phyloP scores from a whole-genome alignment of 2,888 invertebrate genomes.

The Mycogona germanica region DNA sequence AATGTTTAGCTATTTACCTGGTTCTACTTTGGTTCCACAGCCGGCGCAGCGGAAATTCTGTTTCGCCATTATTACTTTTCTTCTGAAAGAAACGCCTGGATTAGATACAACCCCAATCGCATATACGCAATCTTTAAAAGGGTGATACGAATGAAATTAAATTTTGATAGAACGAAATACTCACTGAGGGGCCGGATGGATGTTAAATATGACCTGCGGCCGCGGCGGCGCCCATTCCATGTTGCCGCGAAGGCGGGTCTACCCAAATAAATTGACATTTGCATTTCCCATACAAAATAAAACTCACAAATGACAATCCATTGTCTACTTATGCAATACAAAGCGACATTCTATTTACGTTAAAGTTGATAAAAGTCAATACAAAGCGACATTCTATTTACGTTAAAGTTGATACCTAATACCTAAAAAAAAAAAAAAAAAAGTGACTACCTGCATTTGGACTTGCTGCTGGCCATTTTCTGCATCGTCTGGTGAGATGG shows the following conservation, averaged over 20 bases:
- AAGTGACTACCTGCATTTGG: slow-evolving; percentile 21
- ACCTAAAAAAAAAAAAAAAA: not conserved
- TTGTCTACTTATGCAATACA: no score
- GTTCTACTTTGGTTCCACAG: slow-evolving; percentile 66
- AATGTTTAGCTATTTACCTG: slow-evolving; percentile 28
- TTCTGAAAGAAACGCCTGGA: slow-evolving; percentile 36
- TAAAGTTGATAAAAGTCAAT: not conserved
- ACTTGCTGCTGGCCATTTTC: slow-evolving; percentile 35
- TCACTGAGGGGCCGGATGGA: slow-evolving; percentile 55
- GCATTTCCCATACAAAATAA: no score
- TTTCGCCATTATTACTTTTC: slow-evolving; percentile 47
- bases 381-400: not conserved
- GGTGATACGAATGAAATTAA: not conserved
- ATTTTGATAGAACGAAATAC: slow-evolving; percentile 23
- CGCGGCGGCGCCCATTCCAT: slow-evolving; percentile 73
- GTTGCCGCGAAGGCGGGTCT: slow-evolving; percentile 53
- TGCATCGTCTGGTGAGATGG: slow-evolving; percentile 51
- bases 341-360: not conserved
- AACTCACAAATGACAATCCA: no score
- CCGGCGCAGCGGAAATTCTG: slow-evolving; percentile 73
- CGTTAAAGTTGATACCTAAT: not conserved
- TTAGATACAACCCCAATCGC: not conserved
- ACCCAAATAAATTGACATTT: slow-evolving; percentile 22
- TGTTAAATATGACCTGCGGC: slow-evolving; percentile 66
- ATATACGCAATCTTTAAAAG: no score